Evolutionary conservation across 2,113 vertebrate genomes (phyloP).

Genomic region (Herpetotheres cachinnans): DNA sequence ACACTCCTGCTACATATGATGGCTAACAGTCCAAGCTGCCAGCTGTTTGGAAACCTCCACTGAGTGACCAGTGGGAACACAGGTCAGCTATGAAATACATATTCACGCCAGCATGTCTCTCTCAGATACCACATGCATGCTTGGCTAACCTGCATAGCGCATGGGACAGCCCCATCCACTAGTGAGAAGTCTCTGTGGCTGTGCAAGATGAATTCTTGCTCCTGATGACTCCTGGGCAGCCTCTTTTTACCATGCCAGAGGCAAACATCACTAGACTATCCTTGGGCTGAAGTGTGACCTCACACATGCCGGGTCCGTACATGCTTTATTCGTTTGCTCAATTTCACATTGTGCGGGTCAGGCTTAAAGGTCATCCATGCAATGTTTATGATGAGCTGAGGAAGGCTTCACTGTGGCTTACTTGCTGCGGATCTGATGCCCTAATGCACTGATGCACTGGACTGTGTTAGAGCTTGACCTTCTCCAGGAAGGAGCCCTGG

Average conservation of each 20-base stretch:
- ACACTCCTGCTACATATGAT: neutral
- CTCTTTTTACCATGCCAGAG: neutral
- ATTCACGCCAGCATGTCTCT: rapidly evolving
- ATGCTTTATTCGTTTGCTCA: neutral
- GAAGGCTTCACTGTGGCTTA: neutral
- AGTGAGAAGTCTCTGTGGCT: neutral
- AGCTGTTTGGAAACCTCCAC: neutral
- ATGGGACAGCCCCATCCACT: neutral
- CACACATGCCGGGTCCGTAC: neutral
- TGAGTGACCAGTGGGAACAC: neutral
- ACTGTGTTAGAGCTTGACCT: neutral
- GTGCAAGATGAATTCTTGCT: neutral
- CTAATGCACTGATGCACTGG: neutral
- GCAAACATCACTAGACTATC: neutral
- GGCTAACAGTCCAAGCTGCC: neutral
- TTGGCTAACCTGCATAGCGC: neutral
- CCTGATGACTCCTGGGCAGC: neutral
- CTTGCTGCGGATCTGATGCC: neutral
- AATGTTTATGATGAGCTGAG: neutral
- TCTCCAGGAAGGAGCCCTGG: neutral
- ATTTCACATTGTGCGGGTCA: neutral
- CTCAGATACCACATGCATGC: rapidly evolving
- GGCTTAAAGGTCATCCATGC: neutral
- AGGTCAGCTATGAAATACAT: neutral
- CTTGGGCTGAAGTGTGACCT: neutral